Conservation (phyloP, 2,113 vertebrate genomes). For the Brevimyrus niger region DNA sequence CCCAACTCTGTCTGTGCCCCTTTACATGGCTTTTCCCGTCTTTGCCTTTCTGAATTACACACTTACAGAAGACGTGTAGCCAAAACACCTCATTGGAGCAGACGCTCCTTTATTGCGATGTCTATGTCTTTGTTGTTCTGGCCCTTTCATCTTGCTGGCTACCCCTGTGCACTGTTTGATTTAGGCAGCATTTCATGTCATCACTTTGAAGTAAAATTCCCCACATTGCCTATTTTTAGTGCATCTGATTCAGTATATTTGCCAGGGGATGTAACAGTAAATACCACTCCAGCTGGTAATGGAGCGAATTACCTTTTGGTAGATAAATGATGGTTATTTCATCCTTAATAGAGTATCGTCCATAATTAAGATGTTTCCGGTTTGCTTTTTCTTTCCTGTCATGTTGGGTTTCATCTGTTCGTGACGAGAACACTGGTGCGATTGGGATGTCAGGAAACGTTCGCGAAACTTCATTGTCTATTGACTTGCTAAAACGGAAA, state of each 20-base stretch:
- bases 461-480: background rate
- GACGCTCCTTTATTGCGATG: conserved; percentile 39
- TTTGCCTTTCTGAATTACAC: conserved; percentile 58
- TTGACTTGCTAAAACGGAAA: background rate
- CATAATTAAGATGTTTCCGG: background rate
- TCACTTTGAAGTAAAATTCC: conserved; percentile 16
- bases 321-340: conserved; percentile 6
- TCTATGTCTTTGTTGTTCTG: conserved; percentile 30
- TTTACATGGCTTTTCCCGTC: conserved; percentile 26
- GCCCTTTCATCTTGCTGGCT: conserved; percentile 34
- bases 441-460: background rate
- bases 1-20: background rate
- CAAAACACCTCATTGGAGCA: conserved; percentile 49
- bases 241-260: background rate
- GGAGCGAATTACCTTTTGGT: conserved; percentile 15
- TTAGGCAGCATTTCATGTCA: conserved; percentile 18
- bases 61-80: conserved; percentile 39
- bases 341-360: background rate
- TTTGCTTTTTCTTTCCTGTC: background rate
- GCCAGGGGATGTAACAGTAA: conserved; percentile 4
- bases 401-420: background rate
- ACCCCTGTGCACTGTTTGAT: conserved; percentile 29
- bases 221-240: conserved; percentile 15
- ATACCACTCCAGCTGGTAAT: conserved; percentile 2
- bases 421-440: background rate